Evolutionary conservation across 1,140 invertebrate species (phyloP), one percentile per base, ranked within the genome.

Genomic region (Rhynchophorus ferrugineus): DNA sequence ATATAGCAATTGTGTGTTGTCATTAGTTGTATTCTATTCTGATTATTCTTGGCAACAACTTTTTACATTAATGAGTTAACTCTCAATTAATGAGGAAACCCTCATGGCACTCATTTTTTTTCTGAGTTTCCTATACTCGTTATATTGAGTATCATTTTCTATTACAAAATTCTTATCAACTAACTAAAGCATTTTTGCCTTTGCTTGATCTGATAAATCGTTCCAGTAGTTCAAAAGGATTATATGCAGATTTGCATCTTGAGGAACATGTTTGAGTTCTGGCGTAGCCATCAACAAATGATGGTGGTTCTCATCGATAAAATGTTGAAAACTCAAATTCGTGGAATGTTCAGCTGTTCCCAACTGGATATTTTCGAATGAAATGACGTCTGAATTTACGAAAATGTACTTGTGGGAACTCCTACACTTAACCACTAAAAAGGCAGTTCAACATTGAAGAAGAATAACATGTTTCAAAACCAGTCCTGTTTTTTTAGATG

Each of bases 341-440:
- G 85, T 99, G n/a, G 92, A 98, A 65, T 96, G 93, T 66, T 90
- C 91, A 51, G 87, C 94, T 7, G 93, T 99, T 8, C 94, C 94
- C 19, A 97, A 95, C 61, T 99, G 95, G 96, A 85, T 99, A 47
- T 99, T 99, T 74, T 95, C 92, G 2, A 90, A 91, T 73, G 92
- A 97, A 68, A 98, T 98, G 92, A 79, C 79, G 17, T 70, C 78
- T 5, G 91, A 95, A 69, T 97, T 98, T 69, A 95, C 92, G 0
- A 93, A 91, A 82, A 81, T 87, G 61, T 96, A 93, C 67, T 80
- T 97, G n/a, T 98, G 95, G 95, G 95, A 98, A 75, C 91, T 98
- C 46, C 73, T 98, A 9, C 93, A 98, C 71, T 73, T 93, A 38
- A 97, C 93, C 1, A 95, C 98, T 52, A 86, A 90, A 59, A 96